Base-by-base conservation (phyloP, 2,888 invertebrate genomes). In the Lydus trimaculatus region DNA sequence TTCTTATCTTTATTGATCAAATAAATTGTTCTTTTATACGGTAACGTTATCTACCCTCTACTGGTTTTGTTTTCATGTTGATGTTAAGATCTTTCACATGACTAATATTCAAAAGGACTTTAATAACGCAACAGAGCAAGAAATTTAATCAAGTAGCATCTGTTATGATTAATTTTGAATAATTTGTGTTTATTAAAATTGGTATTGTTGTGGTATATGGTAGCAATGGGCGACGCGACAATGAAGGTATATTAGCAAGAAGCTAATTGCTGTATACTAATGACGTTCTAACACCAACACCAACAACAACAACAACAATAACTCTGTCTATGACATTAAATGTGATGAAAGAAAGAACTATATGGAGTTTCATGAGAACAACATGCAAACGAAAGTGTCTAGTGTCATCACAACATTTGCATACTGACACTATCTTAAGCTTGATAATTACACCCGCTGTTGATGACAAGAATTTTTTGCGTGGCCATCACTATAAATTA, bases 381-480 rank as follows among this genome's bases (percentile, higher is more conserved):
- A 66, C 65, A 72, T 65, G 70, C 72, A 67, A 65, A 70, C 67
- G 65, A 64, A 70, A 70, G 65, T 67, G 58, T 62, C 72, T 65
- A 70, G 72, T 67, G 67, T 65, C 65, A 70, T 72, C n/a, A 17
- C 17, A 65, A 67, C 64, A 72, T 72, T 72, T 72, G 72, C 72
- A 72, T 72, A 72, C 70, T 65, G 69, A 58, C 69, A 72, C 69
- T 72, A 70, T 72, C 69, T 66, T 70, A 70, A 70, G 70, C 69
- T 65, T 65, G 66, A 72, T 72, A 72, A 72, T 72, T 72, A 66
- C 72, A 36, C 61, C 70, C 60, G 70, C 72, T 72, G 72, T 31
- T 36, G 59, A 60, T 70, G 72, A 70, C 72, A 70, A 72, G 63
- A 67, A 33, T 63, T 72, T 72, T 72, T 72, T 70, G 64, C 58